Base-by-base conservation (phyloP, 2,888 invertebrate species). In the Heterodera filipjevi region DNA sequence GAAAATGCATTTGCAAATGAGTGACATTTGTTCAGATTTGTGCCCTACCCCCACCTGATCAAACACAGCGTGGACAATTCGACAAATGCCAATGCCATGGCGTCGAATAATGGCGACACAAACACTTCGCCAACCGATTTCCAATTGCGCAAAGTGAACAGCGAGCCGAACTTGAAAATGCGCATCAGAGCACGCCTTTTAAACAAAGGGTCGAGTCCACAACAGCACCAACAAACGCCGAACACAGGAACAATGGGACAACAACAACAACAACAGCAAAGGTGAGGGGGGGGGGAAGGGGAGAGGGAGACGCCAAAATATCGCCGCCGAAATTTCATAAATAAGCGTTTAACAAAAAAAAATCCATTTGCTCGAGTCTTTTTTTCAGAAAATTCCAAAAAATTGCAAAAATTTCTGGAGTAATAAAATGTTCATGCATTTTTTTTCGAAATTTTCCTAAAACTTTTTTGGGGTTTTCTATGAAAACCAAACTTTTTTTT, bases 121-220 rank as follows among this genome's bases (percentile, higher is more conserved):
- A 46, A 33, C 53, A 64, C 64, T 22, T 39, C 79, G 53, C 75
- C 82, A 16, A 64, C 78, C 30, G 86, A 86, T 44, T 86, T 82
- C 75, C 86, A 85, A 68, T 81, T 88, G 30, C 81, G 85, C 46
- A 84, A 84, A 79, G 88, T 89, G 27, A 87, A 87, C 82, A 84
- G 84, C 46, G 89, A 89, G 80, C 89, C 89, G 14, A 89, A 89
- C 73, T 80, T 89, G 78, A 89, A 89, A 71, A 89, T 89, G 88
- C 80, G 85, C 39, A 84, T 88, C 30, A 82, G 88, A 3, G 87
- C 87, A 53, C 85, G 87, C 35, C 81, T 88, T 3, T 80, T 88
- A 6, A 87, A 84, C 75, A 88, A 89, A 70, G 87, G 87, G 32
- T 82, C 84, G 16, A 79, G 79, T 33, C 83, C 85, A 22, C 80